Evolutionary conservation across 2,113 vertebrate species (phyloP).

Genomic region (Rhinolophus ferrumequinum): DNA sequence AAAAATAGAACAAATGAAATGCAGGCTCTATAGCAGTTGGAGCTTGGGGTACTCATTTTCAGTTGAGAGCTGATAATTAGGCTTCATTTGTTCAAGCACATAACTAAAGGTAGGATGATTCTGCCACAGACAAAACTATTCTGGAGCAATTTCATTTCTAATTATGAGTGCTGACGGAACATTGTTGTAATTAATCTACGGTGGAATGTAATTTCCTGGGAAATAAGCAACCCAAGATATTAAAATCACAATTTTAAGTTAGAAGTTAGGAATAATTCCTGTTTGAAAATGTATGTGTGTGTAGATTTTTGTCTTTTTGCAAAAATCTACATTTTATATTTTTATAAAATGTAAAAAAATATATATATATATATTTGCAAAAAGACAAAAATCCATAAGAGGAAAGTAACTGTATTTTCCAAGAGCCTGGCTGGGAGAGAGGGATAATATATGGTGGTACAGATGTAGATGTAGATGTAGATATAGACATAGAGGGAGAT

Average conservation of each 20-base stretch:
- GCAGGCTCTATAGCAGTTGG: constrained; percentile 28
- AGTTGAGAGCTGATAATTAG: constrained; percentile 77
- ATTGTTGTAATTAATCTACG: constrained; percentile 71
- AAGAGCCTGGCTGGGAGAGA: neutral
- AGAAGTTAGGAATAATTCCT: neutral
- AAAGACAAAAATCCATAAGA: neutral
- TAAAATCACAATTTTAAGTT: constrained; percentile 38
- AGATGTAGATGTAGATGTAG: neutral
- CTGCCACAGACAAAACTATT: constrained; percentile 64
- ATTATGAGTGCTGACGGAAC: constrained; percentile 76
- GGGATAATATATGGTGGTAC: neutral
- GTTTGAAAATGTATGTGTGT: neutral
- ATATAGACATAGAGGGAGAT: too few relatives aligned
- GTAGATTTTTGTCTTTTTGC: too few relatives aligned
- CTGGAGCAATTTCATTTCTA: constrained; percentile 81
- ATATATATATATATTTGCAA: neutral
- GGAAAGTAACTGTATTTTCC: neutral
- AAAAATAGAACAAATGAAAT: constrained; percentile 76
- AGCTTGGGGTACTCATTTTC: constrained; percentile 74
- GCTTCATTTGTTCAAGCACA: constrained; percentile 61
- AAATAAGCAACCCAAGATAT: constrained; percentile 59
- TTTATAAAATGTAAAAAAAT: too few relatives aligned
- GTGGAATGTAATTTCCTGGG: neutral
- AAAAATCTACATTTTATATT: too few relatives aligned
- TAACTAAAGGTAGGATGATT: constrained; percentile 74